These are phyloP conservation scores for Halcyon malimbica DNA, from an alignment of 2,113 vertebrate genomes.

Conservation along the genomic window DNA sequence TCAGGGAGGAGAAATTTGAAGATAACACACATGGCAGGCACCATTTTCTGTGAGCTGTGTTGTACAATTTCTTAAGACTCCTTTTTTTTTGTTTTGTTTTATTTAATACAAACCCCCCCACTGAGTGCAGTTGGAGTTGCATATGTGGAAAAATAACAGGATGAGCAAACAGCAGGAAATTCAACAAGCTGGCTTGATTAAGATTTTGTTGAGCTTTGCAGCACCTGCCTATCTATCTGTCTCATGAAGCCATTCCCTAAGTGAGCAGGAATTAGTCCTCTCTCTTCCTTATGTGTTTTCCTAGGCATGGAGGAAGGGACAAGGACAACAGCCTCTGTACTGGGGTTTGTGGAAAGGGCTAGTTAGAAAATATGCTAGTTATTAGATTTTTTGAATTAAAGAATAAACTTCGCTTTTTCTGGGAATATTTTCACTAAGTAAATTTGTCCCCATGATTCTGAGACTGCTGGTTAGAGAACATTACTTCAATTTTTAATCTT, in stretches of 20 bases:
- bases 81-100: neutral
- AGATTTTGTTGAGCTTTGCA: neutral
- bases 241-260: neutral
- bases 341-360: neutral
- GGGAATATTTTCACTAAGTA: neutral
- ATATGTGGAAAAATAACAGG: neutral
- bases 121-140: neutral
- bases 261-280: neutral
- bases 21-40: neutral
- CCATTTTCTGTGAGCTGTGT: neutral
- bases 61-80: neutral
- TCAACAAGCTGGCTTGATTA: neutral
- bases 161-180: constrained; percentile 22
- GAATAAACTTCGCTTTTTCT: neutral
- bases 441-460: neutral
- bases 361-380: neutral
- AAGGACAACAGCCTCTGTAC: neutral
- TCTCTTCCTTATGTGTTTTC: neutral
- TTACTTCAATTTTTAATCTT: neutral
- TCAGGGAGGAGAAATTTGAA: neutral
- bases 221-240: neutral
- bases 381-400: neutral
- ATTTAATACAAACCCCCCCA: neutral
- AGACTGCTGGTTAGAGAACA: neutral
- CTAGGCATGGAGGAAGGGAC: neutral